Evolutionary conservation across 1,140 invertebrate species (phyloP).

Genomic region (Frieseomelitta varia): DNA sequence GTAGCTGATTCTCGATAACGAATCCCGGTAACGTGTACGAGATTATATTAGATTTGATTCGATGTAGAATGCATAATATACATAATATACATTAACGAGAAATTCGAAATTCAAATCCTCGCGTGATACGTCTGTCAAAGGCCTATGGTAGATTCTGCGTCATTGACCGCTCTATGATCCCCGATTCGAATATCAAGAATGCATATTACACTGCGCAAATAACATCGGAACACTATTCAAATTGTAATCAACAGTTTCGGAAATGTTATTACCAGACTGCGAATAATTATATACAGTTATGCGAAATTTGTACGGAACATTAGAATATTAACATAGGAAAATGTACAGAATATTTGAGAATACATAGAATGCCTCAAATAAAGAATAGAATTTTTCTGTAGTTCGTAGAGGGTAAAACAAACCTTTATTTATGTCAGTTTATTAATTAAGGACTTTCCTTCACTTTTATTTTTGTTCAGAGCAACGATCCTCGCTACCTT

Average conservation of each 20-base stretch:
- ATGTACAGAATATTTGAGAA: not conserved
- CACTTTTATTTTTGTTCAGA: too few species aligned
- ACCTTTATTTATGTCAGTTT: too few species aligned
- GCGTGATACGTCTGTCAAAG: slow-evolving; percentile 30
- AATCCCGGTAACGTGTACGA: not conserved
- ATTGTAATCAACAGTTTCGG: not conserved
- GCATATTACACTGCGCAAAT: not conserved
- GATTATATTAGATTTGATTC: slow-evolving; percentile 1
- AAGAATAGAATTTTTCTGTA: too few species aligned
- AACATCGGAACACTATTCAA: not conserved
- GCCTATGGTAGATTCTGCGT: not conserved
- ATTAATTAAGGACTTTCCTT: too few species aligned
- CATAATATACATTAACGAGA: not conserved
- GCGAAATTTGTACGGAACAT: too few species aligned
- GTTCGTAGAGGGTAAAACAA: too few species aligned
- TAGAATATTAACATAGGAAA: not conserved
- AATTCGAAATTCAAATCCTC: slow-evolving; percentile 22
- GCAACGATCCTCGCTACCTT: not conserved
- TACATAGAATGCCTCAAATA: too few species aligned
- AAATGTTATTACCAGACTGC: not conserved
- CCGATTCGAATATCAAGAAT: not conserved
- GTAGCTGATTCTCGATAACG: not conserved
- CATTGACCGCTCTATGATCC: not conserved
- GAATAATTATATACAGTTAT: not conserved
- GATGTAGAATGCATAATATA: not conserved